Conservation (phyloP, 1,140 invertebrate species). For the Contarinia nasturtii region DNA sequence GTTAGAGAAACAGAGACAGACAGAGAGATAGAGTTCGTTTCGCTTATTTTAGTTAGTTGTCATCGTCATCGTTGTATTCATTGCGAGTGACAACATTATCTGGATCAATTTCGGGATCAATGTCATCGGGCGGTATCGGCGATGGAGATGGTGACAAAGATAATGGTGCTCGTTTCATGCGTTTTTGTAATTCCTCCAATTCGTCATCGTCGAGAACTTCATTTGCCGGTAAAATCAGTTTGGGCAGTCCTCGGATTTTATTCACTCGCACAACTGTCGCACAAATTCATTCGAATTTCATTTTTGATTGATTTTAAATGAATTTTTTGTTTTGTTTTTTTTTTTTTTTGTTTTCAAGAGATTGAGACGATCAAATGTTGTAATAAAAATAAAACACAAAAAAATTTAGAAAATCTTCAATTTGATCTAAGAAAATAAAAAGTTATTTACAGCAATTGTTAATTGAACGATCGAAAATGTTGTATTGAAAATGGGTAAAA, state of each 20-base stretch:
- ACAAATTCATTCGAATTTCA: constrained; percentile 4
- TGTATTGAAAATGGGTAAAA: too few species aligned
- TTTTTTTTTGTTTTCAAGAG: too few species aligned
- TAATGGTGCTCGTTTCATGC: neutral
- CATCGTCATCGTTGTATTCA: constrained; percentile 12
- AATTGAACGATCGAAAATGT: too few species aligned
- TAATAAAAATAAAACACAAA: too few species aligned
- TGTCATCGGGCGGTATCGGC: constrained; percentile 14
- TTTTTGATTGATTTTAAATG: neutral
- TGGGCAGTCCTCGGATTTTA: constrained; percentile 24
- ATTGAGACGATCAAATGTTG: too few species aligned
- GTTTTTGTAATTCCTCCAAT: neutral
- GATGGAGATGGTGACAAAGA: constrained; percentile 14
- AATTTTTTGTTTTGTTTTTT: too few species aligned
- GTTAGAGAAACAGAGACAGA: neutral
- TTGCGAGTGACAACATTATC: constrained; percentile 21
- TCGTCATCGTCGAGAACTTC: constrained; percentile 12
- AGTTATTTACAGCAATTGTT: too few species aligned
- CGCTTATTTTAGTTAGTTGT: constrained; percentile 5
- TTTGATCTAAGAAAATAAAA: too few species aligned
- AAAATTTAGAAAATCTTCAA: too few species aligned
- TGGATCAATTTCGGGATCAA: constrained; percentile 21
- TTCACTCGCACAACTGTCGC: constrained; percentile 21
- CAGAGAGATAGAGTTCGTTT: neutral
- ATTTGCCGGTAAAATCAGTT: constrained; percentile 11